Percentiles rank a stretch among this genome's conserved stretches.
phyloP scores from a whole-genome alignment of 2,888 invertebrate genomes.

The Pterostichus madidus region DNA sequence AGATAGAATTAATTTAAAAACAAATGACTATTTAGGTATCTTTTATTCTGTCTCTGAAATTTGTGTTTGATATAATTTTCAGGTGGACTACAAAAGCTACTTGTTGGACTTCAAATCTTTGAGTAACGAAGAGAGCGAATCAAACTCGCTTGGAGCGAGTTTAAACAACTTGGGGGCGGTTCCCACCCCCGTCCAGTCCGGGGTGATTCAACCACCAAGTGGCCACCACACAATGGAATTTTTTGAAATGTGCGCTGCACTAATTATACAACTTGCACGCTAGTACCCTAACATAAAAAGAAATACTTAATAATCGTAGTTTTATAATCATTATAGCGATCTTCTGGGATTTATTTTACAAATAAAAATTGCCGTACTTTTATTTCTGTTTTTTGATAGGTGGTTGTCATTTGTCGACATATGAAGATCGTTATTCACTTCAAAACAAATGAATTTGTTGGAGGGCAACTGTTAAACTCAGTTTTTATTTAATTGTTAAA shows the following conservation, averaged over 20 bases:
- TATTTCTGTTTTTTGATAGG: slow-evolving; percentile 7
- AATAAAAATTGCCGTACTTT: slow-evolving; percentile 2
- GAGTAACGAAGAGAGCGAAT: slow-evolving; percentile 86
- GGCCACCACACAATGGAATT: slow-evolving; percentile 99
- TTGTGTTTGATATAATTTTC: background rate
- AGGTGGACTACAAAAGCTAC: slow-evolving; percentile 98
- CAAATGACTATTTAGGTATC: no score
- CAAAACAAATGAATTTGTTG: no score
- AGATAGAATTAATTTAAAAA: no score
- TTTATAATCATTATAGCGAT: background rate
- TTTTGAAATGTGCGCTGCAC: slow-evolving; percentile 99
- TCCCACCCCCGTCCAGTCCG: slow-evolving; percentile 74
- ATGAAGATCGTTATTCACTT: background rate
- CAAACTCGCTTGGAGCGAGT: slow-evolving; percentile 74
- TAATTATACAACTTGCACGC: slow-evolving; percentile 98
- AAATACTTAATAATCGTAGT: background rate
- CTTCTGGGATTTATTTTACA: slow-evolving; percentile 8
- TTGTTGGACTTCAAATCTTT: slow-evolving; percentile 98
- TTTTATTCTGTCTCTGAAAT: background rate
- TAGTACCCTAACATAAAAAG: slow-evolving; percentile 76
- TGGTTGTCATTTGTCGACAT: background rate
- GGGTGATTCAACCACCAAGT: slow-evolving; percentile 69
- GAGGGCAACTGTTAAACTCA: no score
- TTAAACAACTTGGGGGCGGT: slow-evolving; percentile 72
- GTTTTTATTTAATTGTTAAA: no score